Conservation (phyloP, 2,113 vertebrate genomes). For the Oreochromis niloticus region DNA sequence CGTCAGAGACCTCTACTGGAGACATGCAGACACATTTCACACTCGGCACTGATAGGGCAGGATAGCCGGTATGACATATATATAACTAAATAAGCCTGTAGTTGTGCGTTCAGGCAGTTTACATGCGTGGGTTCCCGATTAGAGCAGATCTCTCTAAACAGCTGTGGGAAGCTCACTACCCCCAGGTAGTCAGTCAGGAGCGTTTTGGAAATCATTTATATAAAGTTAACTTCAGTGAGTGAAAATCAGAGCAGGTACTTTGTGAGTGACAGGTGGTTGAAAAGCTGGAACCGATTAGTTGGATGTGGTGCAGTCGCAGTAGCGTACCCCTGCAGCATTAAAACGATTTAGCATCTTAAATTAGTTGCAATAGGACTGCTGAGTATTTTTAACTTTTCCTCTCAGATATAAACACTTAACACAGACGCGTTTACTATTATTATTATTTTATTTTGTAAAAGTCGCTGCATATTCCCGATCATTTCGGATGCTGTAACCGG, state of each 20-base stretch:
- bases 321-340: background rate
- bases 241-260: background rate
- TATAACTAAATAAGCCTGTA: background rate
- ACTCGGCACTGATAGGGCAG: background rate
- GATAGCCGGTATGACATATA: background rate
- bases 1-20: conserved; percentile 70
- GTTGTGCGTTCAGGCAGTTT: background rate
- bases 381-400: background rate
- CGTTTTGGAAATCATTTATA: background rate
- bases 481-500: background rate
- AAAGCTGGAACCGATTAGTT: background rate
- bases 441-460: background rate
- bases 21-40: background rate
- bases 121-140: background rate
- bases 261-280: conserved; percentile 50
- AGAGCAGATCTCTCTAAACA: background rate
- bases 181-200: background rate
- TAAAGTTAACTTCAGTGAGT: background rate
- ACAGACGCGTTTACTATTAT: background rate
- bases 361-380: background rate
- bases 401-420: background rate
- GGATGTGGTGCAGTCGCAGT: background rate
- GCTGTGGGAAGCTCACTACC: background rate
- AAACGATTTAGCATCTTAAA: background rate
- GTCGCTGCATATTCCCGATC: background rate